These are phyloP conservation scores for Harpegnathos saltator DNA, from an alignment of 1,140 invertebrate genomes.

Conservation along the genomic window DNA sequence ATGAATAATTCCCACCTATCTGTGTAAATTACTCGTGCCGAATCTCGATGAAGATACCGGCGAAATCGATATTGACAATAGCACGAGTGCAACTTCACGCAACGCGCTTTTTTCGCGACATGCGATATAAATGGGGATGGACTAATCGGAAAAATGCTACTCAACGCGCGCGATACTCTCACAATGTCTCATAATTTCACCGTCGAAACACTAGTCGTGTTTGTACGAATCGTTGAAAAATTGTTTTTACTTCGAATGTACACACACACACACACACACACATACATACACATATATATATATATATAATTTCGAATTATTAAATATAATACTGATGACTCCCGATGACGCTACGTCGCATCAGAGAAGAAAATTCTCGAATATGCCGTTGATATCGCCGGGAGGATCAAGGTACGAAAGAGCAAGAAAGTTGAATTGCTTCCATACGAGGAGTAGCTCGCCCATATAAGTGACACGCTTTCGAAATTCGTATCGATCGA, in stretches of 20 bases:
- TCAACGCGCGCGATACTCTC: not conserved
- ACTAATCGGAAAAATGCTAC: not conserved
- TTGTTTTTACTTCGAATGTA: not conserved
- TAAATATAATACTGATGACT: not conserved
- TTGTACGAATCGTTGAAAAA: not conserved
- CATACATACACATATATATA: no score
- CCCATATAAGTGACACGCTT: slow-evolving; percentile 29
- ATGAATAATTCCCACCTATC: slow-evolving; percentile 52
- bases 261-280: no score
- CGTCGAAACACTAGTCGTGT: not conserved
- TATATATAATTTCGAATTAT: no score
- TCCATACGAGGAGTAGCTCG: slow-evolving; percentile 35
- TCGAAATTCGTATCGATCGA: slow-evolving; percentile 42
- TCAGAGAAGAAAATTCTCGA: not conserved
- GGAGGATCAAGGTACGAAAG: slow-evolving; percentile 47
- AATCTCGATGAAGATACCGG: slow-evolving; percentile 47
- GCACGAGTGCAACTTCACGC: no score
- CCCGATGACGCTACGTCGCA: not conserved
- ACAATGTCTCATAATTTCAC: not conserved
- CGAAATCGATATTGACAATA: slow-evolving; percentile 31
- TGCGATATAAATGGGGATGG: slow-evolving; percentile 11
- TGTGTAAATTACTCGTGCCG: slow-evolving; percentile 51
- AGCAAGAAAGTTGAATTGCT: slow-evolving; percentile 63
- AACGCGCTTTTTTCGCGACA: not conserved
- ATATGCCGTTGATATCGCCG: slow-evolving; percentile 6